A percentile compares a stretch with the other conserved stretches of the same genome.
phyloP scores from a whole-genome alignment of 2,113 vertebrate genomes.

The Epinephelus lanceolatus region DNA sequence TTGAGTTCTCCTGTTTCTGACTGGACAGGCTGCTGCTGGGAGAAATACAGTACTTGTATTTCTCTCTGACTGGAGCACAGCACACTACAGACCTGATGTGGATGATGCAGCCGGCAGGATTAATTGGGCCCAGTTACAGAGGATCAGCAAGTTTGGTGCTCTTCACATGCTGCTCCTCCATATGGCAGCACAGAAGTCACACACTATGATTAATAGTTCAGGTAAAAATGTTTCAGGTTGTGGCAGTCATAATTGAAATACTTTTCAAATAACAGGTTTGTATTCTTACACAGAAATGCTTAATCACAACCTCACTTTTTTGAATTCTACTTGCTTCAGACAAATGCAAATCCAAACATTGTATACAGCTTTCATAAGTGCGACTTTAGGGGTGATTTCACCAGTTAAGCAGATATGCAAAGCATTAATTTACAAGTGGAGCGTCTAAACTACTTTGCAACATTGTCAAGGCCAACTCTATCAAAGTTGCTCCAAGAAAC shows the following conservation, averaged over 20 bases:
- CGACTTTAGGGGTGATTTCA: constrained; percentile 60
- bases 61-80: constrained; percentile 84
- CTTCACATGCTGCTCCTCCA: constrained; percentile 96
- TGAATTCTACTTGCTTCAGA: constrained; percentile 26
- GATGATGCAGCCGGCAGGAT: constrained; percentile 94
- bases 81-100: constrained; percentile 86
- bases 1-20: constrained; percentile 90
- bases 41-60: constrained; percentile 90
- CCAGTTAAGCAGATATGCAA: constrained; percentile 79
- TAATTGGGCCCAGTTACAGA: constrained; percentile 97
- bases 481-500: constrained; percentile 66
- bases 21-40: constrained; percentile 91
- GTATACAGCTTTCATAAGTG: constrained; percentile 40
- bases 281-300: constrained; percentile 18
- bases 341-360: constrained; percentile 63
- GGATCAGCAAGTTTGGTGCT: constrained; percentile 97
- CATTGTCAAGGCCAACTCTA: constrained; percentile 70
- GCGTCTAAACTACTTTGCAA: constrained; percentile 65
- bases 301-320: constrained; percentile 29
- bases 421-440: constrained; percentile 72
- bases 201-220: constrained; percentile 97
- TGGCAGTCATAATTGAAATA: constrained; percentile 67
- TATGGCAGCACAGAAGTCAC: constrained; percentile 96
- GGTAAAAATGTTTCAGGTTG: constrained; percentile 64
- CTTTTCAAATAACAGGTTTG: constrained; percentile 45